Evolutionary conservation across 1,140 invertebrate species (phyloP).

Genomic region (Achroia grisella): DNA sequence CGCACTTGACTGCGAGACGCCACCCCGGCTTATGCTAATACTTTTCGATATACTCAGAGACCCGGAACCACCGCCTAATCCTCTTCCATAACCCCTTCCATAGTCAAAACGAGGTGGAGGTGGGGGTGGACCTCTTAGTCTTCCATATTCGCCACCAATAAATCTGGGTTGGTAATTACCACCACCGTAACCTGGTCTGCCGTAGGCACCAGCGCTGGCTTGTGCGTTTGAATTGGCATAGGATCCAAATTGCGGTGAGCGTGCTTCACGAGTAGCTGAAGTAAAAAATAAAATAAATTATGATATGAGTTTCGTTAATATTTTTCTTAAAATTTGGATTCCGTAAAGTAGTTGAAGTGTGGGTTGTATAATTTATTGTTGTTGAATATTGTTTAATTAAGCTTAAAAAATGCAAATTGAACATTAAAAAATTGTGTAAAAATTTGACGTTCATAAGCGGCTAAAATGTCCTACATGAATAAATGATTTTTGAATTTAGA

Average conservation of each 20-base stretch:
- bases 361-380: too few species aligned
- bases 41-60: conserved; percentile 37
- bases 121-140: background rate
- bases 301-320: too few species aligned
- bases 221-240: conserved; percentile 22
- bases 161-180: background rate
- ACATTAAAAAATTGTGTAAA: too few species aligned
- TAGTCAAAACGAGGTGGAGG: conserved; percentile 1
- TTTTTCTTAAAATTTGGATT: too few species aligned
- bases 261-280: conserved; percentile 14
- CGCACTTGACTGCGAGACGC: conserved; percentile 11
- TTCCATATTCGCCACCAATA: conserved; percentile 2
- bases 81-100: conserved; percentile 4
- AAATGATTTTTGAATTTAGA: too few species aligned
- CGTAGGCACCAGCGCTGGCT: conserved; percentile 15
- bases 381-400: too few species aligned
- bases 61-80: conserved; percentile 8
- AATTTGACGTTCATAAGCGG: too few species aligned
- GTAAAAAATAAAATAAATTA: too few species aligned
- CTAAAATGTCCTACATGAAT: too few species aligned
- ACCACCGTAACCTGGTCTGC: conserved; percentile 8
- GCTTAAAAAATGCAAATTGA: too few species aligned
- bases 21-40: conserved; percentile 26
- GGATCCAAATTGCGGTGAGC: conserved; percentile 20
- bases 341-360: too few species aligned